Evolutionary conservation across 2,888 invertebrate genomes (phyloP).

Genomic region (Phasia obesa): DNA sequence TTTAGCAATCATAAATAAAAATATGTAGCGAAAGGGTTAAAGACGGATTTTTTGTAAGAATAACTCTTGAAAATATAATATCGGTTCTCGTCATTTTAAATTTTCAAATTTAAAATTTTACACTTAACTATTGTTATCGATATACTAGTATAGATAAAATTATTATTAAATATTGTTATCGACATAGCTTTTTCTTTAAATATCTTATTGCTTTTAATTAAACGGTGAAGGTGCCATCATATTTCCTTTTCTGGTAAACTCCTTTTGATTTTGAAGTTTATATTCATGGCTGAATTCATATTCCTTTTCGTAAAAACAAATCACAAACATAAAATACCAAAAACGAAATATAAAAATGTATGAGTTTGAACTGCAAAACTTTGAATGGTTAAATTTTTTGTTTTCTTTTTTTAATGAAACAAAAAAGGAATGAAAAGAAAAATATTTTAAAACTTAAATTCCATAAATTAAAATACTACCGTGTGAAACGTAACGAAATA

Average conservation of each 20-base stretch:
- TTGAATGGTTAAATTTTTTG: conserved; percentile 41
- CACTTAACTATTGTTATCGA: no score
- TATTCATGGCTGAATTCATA: conserved; percentile 65
- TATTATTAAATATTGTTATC: no score
- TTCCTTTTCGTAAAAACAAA: conserved; percentile 50
- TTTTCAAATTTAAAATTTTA: no score
- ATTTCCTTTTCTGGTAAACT: conserved; percentile 28
- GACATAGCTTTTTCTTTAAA: no score
- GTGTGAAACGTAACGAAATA: conserved; percentile 72
- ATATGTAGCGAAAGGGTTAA: no score
- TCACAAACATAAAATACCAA: conserved; percentile 41
- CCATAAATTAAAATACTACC: conserved; percentile 79
- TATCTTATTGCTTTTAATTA: no score
- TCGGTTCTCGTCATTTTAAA: no score
- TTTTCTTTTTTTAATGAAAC: conserved; percentile 38
- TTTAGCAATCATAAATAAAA: no score
- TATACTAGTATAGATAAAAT: no score
- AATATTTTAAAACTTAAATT: conserved; percentile 78
- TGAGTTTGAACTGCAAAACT: conserved; percentile 66
- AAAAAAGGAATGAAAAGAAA: conserved; percentile 29
- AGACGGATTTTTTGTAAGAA: no score
- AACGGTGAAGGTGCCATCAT: not conserved
- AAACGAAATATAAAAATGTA: conserved; percentile 51
- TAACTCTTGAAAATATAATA: no score
- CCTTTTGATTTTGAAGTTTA: conserved; percentile 54